A percentile compares a stretch with the other conserved stretches of the same genome.
Conservation (phyloP, 1,140 invertebrate genomes). For the Daktulosphaira vitifoliae region DNA sequence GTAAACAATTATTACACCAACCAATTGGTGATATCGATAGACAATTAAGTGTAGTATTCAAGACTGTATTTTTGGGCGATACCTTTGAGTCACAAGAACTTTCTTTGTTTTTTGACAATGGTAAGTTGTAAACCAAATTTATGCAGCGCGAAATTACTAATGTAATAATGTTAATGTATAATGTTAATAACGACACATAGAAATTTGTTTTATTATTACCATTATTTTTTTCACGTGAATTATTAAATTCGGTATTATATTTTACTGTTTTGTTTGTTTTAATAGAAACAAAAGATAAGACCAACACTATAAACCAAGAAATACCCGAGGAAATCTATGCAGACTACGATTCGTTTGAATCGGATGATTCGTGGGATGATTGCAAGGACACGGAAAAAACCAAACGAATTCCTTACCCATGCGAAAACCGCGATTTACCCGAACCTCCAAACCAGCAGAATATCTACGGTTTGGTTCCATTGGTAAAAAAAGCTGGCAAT, state of each 20-base stretch:
- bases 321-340: constrained; percentile 13
- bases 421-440: constrained; percentile 12
- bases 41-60: constrained; percentile 5
- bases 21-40: not conserved
- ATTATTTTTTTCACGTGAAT: too few relatives aligned
- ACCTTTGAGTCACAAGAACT: constrained; percentile 39
- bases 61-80: constrained; percentile 28
- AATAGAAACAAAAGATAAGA: not conserved
- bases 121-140: constrained; percentile 32
- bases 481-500: constrained; percentile 39
- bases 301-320: not conserved
- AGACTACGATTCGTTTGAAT: constrained; percentile 36
- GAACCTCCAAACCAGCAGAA: constrained; percentile 5
- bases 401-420: constrained; percentile 1
- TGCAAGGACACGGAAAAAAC: not conserved
- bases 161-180: too few relatives aligned
- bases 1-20: too few relatives aligned
- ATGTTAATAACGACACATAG: too few relatives aligned
- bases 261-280: not conserved
- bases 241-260: too few relatives aligned
- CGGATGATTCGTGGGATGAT: constrained; percentile 35
- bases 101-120: constrained; percentile 35
- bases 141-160: too few relatives aligned
- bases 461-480: constrained; percentile 36
- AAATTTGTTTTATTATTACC: too few relatives aligned